Evolutionary conservation across 2,797 vertebrate genomes (phyloP), one percentile per base, ranked within the genome.

Genomic region (Meda fulgida): DNA sequence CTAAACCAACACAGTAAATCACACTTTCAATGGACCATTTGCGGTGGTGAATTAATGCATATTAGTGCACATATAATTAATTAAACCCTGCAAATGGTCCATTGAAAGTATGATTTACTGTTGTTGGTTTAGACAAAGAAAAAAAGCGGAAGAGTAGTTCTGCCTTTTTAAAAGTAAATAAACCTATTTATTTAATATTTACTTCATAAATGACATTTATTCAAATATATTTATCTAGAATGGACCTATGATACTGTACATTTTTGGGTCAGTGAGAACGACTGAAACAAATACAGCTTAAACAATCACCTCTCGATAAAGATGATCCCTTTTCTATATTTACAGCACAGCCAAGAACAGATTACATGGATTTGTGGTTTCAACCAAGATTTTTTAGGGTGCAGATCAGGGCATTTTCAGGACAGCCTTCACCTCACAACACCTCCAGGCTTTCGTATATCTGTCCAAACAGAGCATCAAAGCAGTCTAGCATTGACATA

Each of bases 381-480:
- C 6, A 72, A 58, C 36, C 18, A 1, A 34, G 38, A 21, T 40
- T 16, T 80, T 66, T 51, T 19, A 51, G 58, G 34, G 34, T 29
- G 26, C 36, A 36, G 19, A 82, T 46, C 18, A 34, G 38, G 4
- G 40, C 29, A 36, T 76, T 67, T 76, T 66, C 67, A 67, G 34
- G 34, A 55, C 40, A 75, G 29, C 53, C 29, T 48, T 66, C 60
- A 65, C 21, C 40, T 76, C 29, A 67, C 18, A 83, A 38, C 4
- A 76, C 40, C 81, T 76, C 31, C 46, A 53, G 48, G 58, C 60
- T 53, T 65, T 38, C 16, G 51, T 67, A 76, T 83, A 31, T 66
- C 43, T 53, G 48, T 69, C 65, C 72, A 78, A 84, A 84, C 31
- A 70, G 60, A 53, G 73, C 73, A 77, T 84, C 63, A 60, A 53